phyloP scores from a whole-genome alignment of 2,113 vertebrate genomes.

The Stictonetta naevosa region DNA sequence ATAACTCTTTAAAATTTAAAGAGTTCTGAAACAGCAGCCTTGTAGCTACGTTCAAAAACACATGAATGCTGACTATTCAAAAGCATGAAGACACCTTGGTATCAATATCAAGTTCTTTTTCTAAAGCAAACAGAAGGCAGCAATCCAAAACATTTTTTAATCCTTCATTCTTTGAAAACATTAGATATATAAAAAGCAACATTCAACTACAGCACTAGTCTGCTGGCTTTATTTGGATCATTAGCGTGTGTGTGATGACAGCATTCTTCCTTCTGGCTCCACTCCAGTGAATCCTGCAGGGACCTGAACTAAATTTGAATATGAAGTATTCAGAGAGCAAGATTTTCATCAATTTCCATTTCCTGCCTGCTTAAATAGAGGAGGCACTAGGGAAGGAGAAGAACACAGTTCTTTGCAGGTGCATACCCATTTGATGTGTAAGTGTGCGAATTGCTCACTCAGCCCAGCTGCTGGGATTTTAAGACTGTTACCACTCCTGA shows the following conservation, averaged over 20 bases:
- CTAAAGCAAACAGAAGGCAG: neutral
- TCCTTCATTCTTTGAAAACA: neutral
- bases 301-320: constrained; percentile 22
- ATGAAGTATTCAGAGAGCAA: constrained; percentile 49
- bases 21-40: neutral
- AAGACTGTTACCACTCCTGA: neutral
- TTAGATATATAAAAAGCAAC: neutral
- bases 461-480: constrained; percentile 49
- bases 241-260: neutral
- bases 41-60: neutral
- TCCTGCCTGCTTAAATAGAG: constrained; percentile 19
- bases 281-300: neutral
- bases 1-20: too few relatives aligned
- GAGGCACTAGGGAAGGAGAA: neutral
- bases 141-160: neutral
- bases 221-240: neutral
- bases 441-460: constrained; percentile 21
- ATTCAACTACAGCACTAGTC: neutral
- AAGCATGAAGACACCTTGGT: neutral
- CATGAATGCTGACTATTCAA: neutral
- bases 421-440: neutral
- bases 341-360: constrained; percentile 1
- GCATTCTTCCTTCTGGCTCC: constrained; percentile 20
- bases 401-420: constrained; percentile 20
- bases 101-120: neutral